Conservation (phyloP, 2,113 vertebrate genomes). For the Odontophorus gujanensis region DNA sequence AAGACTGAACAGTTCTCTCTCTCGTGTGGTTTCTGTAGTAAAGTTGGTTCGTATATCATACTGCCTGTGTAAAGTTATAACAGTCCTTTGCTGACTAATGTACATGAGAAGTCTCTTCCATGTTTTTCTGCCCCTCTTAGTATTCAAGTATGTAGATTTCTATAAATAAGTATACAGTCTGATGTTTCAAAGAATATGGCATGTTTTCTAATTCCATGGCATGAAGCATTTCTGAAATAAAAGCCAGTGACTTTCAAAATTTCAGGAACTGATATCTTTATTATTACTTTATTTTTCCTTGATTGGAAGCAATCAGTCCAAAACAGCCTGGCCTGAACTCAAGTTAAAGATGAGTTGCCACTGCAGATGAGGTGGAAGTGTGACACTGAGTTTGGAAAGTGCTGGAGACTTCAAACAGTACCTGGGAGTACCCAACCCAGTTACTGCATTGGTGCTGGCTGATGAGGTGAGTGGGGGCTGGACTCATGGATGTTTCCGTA, state of each 20-base stretch:
- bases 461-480: neutral
- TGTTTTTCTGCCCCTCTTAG: neutral
- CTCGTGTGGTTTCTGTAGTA: rapidly evolving
- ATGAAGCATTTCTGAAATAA: neutral
- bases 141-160: neutral
- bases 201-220: neutral
- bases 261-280: neutral
- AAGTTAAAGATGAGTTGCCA: neutral
- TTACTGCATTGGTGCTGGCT: neutral
- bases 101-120: neutral
- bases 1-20: no score
- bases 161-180: neutral
- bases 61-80: neutral
- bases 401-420: neutral
- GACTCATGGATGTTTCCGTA: neutral
- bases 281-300: neutral
- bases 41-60: rapidly evolving
- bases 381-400: neutral
- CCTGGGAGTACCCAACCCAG: no score
- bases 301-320: neutral
- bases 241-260: neutral
- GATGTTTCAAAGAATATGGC: neutral
- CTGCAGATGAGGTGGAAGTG: neutral
- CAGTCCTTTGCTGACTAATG: neutral
- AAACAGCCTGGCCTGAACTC: neutral